Base-by-base conservation (phyloP, 2,797 vertebrate genomes). In the Pantherophis alleghaniensis region DNA sequence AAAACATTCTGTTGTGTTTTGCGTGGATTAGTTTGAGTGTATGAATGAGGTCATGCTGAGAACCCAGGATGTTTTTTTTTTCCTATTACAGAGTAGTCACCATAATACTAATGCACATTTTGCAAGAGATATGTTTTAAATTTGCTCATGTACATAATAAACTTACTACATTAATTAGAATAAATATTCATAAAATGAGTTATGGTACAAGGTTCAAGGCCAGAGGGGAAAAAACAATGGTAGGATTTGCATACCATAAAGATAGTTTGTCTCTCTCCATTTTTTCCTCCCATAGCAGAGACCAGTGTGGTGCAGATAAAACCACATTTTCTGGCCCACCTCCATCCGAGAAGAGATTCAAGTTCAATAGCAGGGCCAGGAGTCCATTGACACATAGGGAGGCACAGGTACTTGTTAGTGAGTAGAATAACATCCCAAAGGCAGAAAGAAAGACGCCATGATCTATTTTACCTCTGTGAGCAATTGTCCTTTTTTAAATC, bases 141-240 rank as follows among this genome's bases (percentile, higher is more conserved):
- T 79, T 42, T 79, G 32, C 37, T 79, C 7, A 42, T 79, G 37
- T 79, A 42, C 74, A 42, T 79, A 79, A 37, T 42, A 79, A 79
- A 79, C 69, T 16, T 57, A 42, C 37, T 79, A 10, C 18, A 42
- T 79, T 42, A 22, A 79, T 42, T 79, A 42, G 18, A 79, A 83
- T 83, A 83, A 83, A 83, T 47, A 42, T 83, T 83, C 9, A 83
- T 83, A 83, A 83, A 47, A 24, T 24, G 74, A 47, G 37, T 83
- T 42, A 42, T 11, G 37, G 37, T 47, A 24, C 20, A 47, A 83
- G 3, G 20, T 79, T 79, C 74, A 22, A 42, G 74, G 37, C 20
- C 3, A 1, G 74, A 11, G n/a, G 2, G 0, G 2, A 5, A 3
- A 3, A 10, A 61, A 28, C 61, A 42, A 20, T 47, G 4, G 37